A percentile compares a stretch with the other conserved stretches of the same genome.
Conservation (phyloP, 53 echinoderm and acorn worm species). For the Antedon mediterranea region DNA sequence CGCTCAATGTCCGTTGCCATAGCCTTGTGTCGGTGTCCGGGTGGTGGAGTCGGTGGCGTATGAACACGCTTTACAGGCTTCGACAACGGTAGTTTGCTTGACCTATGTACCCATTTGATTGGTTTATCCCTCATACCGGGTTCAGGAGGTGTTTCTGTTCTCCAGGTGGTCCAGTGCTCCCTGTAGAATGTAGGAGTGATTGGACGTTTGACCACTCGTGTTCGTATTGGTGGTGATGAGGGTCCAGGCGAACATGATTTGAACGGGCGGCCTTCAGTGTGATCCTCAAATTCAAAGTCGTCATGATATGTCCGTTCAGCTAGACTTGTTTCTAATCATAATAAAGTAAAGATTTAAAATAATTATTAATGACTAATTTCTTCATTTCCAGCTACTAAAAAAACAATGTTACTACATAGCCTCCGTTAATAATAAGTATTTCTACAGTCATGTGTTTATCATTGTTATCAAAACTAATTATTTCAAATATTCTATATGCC, state of each 20-base stretch:
- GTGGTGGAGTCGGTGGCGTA: constrained; percentile 62
- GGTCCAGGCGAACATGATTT: background rate
- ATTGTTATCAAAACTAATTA: too few relatives aligned
- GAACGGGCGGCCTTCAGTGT: background rate
- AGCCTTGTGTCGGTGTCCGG: background rate
- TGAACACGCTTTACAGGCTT: constrained; percentile 40
- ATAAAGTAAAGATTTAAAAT: too few relatives aligned
- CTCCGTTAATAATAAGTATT: too few relatives aligned
- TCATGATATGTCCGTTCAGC: background rate
- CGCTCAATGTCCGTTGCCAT: background rate
- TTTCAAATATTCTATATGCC: background rate
- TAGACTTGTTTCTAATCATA: background rate
- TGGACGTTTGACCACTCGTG: background rate
- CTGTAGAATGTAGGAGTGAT: background rate
- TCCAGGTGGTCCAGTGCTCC: constrained; percentile 11
- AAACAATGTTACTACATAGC: too few relatives aligned
- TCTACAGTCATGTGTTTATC: too few relatives aligned
- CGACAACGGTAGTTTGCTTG: background rate
- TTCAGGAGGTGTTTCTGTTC: constrained; percentile 5
- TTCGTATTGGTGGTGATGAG: background rate
- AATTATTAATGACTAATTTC: too few relatives aligned
- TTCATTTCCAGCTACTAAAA: too few relatives aligned
- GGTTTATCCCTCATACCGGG: constrained; percentile 11
- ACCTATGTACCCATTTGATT: background rate
- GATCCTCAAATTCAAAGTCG: background rate